Percentiles rank a stretch among this genome's conserved stretches.
Conservation (phyloP, 2,797 vertebrate genomes). For the Ficedula albicollis region DNA sequence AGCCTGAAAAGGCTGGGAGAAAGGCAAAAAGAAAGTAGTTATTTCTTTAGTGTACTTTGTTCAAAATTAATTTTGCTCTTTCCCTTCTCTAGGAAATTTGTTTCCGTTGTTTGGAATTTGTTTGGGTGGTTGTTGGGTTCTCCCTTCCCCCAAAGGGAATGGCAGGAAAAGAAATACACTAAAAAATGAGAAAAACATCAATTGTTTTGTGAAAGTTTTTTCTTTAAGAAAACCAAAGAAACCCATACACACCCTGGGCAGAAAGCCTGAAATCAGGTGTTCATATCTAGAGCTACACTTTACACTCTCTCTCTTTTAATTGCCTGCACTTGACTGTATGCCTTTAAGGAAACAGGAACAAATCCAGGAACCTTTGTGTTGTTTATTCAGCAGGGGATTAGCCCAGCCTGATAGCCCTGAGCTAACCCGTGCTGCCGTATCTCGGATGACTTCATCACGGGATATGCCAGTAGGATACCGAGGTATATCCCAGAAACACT, state of each 20-base stretch:
- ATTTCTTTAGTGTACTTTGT: not conserved
- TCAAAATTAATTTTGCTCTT: not conserved
- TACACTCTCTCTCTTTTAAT: conserved; percentile 14
- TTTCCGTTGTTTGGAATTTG: conserved; percentile 44
- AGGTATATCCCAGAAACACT: not conserved
- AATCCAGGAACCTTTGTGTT: conserved; percentile 53
- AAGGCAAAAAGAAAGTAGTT: not conserved
- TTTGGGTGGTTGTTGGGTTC: conserved; percentile 60
- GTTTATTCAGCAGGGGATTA: conserved; percentile 53
- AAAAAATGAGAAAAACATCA: conserved; percentile 19
- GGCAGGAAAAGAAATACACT: conserved; percentile 9
- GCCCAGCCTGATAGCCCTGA: not conserved
- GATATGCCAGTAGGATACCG: not conserved
- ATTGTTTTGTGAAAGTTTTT: not conserved
- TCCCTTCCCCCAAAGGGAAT: conserved; percentile 30
- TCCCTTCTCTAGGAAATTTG: not conserved
- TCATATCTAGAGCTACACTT: not conserved
- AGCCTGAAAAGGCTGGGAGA: not conserved
- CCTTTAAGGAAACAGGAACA: conserved; percentile 61
- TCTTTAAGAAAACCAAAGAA: not conserved
- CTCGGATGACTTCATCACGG: not conserved
- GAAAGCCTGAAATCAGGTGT: not conserved
- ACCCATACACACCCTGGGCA: not conserved
- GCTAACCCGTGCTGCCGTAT: not conserved
- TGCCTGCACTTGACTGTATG: not conserved